Conservation (phyloP, 37 sponge, comb jelly and placozoan species). For the Agelas oroides region DNA sequence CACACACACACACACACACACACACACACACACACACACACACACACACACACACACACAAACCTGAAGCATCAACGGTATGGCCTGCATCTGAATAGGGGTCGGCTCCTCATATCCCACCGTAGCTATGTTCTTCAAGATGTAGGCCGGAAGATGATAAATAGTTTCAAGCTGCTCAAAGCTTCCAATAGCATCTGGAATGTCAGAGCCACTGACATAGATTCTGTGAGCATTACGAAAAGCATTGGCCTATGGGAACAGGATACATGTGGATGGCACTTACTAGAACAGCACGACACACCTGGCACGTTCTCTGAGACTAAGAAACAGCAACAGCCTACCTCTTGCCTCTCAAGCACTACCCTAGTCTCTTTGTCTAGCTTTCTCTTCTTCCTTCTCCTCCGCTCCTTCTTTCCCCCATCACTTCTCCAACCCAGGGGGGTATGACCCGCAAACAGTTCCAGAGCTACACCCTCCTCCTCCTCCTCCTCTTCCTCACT, state of each 20-base stretch:
- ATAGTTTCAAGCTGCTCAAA: conserved; percentile 61
- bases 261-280: no score
- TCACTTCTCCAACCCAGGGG: conserved; percentile 10
- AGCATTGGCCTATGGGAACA: conserved; percentile 72
- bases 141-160: conserved; percentile 50
- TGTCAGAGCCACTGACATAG: conserved; percentile 83
- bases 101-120: conserved; percentile 82
- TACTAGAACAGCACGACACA: no score
- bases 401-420: conserved; percentile 1
- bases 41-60: neutral
- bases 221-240: conserved; percentile 86
- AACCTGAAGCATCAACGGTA: conserved; percentile 88
- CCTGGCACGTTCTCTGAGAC: no score
- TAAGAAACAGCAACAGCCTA: no score
- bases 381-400: conserved; percentile 42
- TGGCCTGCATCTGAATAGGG: conserved; percentile 96
- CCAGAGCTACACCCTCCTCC: neutral
- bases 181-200: conserved; percentile 79
- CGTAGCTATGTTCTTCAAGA: conserved; percentile 56
- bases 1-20: neutral
- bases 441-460: conserved; percentile 46
- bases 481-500: neutral
- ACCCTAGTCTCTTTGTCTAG: conserved; percentile 28
- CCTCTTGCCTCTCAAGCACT: conserved; percentile 62
- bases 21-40: no score